Percentiles rank a stretch among this genome's conserved stretches.
These are phyloP conservation scores for Neosalanx taihuensis DNA, from an alignment of 2,797 vertebrate genomes.

Conservation along the genomic window DNA sequence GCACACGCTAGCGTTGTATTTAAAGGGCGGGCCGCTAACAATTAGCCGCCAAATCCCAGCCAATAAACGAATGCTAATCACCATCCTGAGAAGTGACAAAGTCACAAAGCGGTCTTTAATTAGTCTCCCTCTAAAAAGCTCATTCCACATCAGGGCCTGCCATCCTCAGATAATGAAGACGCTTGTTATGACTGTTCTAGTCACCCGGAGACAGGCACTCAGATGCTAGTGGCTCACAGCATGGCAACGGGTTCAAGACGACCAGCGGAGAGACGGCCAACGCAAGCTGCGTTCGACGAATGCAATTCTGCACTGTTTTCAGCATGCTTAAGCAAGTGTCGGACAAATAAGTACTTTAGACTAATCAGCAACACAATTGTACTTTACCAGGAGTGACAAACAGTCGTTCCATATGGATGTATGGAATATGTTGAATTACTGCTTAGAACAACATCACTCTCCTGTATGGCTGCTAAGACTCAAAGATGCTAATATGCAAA, in stretches of 20 bases:
- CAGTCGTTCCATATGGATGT: not conserved
- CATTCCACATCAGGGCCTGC: conserved; percentile 60
- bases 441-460: not conserved
- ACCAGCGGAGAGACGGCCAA: conserved; percentile 27
- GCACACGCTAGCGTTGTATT: conserved; percentile 49
- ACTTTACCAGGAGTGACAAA: conserved; percentile 2
- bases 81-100: conserved; percentile 64
- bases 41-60: conserved; percentile 58
- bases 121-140: conserved; percentile 57
- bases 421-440: not conserved
- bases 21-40: conserved; percentile 46
- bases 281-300: conserved; percentile 34
- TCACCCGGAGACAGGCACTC: conserved; percentile 33
- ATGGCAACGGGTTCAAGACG: conserved; percentile 45
- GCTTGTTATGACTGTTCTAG: conserved; percentile 49
- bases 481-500: conserved; percentile 45
- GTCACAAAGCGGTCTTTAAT: conserved; percentile 73
- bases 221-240: conserved; percentile 48
- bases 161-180: conserved; percentile 62
- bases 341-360: conserved; percentile 14
- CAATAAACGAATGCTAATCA: conserved; percentile 67
- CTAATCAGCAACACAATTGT: conserved; percentile 14
- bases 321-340: not conserved
- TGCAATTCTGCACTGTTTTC: conserved; percentile 28
- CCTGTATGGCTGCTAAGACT: conserved; percentile 37